Evolutionary conservation across 2,113 vertebrate species (phyloP), one percentile per base, ranked within the genome.

Genomic region (Urocolius indicus): DNA sequence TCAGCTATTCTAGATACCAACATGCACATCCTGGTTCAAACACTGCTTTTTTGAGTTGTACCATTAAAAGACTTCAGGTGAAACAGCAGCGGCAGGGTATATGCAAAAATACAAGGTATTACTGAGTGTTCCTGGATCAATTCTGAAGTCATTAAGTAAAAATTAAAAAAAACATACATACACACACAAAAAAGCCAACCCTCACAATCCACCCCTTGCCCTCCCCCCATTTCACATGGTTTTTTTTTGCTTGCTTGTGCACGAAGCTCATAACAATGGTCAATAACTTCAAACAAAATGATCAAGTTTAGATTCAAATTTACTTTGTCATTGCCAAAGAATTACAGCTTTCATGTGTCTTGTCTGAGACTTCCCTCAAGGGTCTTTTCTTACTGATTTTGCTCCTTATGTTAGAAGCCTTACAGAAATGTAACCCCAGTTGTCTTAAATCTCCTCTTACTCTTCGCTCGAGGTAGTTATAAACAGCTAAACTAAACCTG

Each of bases 211-310:
- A 15, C 5, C 22, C 8, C 38, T 41, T 41, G 38, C 38, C 12
- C 38, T 41, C 38, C 0, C 0, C 18, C 36, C 21, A 34, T 8
- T 32, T 49, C 10, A 14, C 15, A 13, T 4, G 4, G 2, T 86
- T 2, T 86, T 93, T 73, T 94, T 16, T 41, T 61, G 13, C 52
- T 75, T 90, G 26, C 11, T 55, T 76, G 38, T 34, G 9, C 16
- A 16, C 2, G 5, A n/a, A 84, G 11, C 18, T 74, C 4, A 1
- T 52, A 89, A 52, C 13, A 54, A 34, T 1, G 9, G 23, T 22
- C 34, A 51, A 13, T 57, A 72, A 78, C 41, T 57, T 34, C 11
- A 69, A 83, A 43, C 17, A 43, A 61, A 84, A 41, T 29, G 13
- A 61, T 9, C 32, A 84, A 66, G 19, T 59, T 76, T 14, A 80